A percentile compares a stretch with the other conserved stretches of the same genome.
Conservation (phyloP, 2,797 vertebrate genomes). For the Micrastur ruficollis region DNA sequence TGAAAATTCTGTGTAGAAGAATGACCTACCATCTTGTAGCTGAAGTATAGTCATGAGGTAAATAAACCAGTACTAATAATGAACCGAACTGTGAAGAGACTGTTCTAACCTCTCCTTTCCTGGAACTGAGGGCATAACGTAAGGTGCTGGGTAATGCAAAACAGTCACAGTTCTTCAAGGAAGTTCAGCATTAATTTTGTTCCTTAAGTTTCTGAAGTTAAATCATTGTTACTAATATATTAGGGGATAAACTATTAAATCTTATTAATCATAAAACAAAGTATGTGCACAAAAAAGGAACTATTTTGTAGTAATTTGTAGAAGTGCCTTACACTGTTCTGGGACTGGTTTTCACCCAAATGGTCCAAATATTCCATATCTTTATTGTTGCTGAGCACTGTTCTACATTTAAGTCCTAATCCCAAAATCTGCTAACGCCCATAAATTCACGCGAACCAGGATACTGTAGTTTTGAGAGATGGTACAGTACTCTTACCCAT, state of each 20-base stretch:
- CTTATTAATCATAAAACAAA: not conserved
- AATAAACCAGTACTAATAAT: not conserved
- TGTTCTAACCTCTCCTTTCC: not conserved
- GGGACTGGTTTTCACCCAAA: not conserved
- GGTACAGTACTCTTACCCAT: not conserved
- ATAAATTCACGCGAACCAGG: not conserved
- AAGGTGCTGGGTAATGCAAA: not conserved
- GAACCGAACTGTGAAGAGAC: not conserved
- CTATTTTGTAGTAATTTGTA: not conserved
- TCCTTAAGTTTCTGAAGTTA: not conserved
- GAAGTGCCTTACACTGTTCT: fast-evolving
- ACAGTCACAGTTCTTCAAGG: not conserved
- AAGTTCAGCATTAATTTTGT: not conserved
- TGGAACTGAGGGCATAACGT: not conserved
- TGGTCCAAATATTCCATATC: not conserved
- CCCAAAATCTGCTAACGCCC: not conserved
- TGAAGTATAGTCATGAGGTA: not conserved
- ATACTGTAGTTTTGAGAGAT: not conserved
- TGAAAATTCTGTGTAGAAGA: not conserved
- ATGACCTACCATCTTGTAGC: not conserved
- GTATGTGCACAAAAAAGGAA: not conserved
- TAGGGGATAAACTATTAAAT: not conserved
- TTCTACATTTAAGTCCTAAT: not conserved
- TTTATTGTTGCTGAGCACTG: not conserved
- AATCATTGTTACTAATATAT: not conserved